A percentile compares a stretch with the other conserved stretches of the same genome.
Conservation (phyloP, 2,113 vertebrate genomes). For the Corydoras maculifer region DNA sequence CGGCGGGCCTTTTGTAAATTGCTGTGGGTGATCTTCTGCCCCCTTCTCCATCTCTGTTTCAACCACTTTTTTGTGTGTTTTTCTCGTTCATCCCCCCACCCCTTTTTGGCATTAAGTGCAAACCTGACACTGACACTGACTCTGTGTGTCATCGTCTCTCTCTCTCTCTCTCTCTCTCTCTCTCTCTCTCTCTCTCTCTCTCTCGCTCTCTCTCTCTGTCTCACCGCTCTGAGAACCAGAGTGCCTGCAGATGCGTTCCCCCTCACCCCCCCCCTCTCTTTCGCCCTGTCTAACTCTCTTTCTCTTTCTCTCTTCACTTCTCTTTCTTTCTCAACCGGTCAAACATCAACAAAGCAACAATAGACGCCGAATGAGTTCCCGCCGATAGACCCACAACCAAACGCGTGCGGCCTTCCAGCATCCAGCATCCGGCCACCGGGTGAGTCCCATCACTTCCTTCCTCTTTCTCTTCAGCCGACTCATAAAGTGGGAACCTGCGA, state of each 20-base stretch:
- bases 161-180: conserved; percentile 16
- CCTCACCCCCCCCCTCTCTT: conserved; percentile 30
- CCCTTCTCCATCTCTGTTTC: conserved; percentile 26
- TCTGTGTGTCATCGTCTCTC: conserved; percentile 57
- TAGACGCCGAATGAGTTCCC: conserved; percentile 15
- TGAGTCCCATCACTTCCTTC: conserved; percentile 22
- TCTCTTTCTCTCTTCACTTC: conserved; percentile 30
- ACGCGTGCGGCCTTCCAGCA: conserved; percentile 13
- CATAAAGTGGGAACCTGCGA: background rate
- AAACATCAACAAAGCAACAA: conserved; percentile 41
- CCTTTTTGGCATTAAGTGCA: conserved; percentile 65
- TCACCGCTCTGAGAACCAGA: conserved; percentile 45
- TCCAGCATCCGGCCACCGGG: conserved; percentile 29
- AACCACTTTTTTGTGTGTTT: conserved; percentile 25
- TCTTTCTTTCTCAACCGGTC: conserved; percentile 35
- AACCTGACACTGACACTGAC: conserved; percentile 65
- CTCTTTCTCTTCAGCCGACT: background rate
- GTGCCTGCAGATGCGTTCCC: conserved; percentile 47
- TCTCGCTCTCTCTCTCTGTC: conserved; percentile 28
- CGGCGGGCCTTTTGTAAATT: conserved; percentile 20
- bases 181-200: conserved; percentile 34
- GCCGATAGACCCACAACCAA: conserved; percentile 15
- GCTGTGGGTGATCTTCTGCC: conserved; percentile 24
- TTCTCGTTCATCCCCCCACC: conserved; percentile 40
- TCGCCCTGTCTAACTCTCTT: conserved; percentile 44